Conservation (phyloP, 2,888 invertebrate species). For the Tubulanus polymorphus region DNA sequence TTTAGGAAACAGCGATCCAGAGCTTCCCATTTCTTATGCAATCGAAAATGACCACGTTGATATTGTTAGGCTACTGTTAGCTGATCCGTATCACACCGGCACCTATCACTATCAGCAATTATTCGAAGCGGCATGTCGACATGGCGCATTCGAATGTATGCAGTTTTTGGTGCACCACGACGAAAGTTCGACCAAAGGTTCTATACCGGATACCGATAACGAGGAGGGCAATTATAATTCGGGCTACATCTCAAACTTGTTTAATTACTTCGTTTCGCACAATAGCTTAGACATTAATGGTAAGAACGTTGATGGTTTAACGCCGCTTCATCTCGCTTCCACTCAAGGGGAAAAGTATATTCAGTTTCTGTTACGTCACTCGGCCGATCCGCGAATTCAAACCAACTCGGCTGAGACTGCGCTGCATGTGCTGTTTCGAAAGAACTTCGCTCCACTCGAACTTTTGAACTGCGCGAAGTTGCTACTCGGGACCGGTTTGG, state of each 20-base stretch:
- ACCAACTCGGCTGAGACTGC: constrained; percentile 66
- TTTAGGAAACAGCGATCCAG: constrained; percentile 29
- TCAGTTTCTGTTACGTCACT: constrained; percentile 57
- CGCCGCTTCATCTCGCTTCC: constrained; percentile 72
- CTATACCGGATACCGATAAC: background rate
- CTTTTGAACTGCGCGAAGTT: constrained; percentile 67
- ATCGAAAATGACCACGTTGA: constrained; percentile 40
- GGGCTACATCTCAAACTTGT: background rate
- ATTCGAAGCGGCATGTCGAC: constrained; percentile 57
- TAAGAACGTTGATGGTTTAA: constrained; percentile 64
- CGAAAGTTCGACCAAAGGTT: background rate
- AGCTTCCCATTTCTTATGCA: constrained; percentile 44
- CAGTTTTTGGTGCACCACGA: constrained; percentile 32
- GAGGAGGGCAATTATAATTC: background rate
- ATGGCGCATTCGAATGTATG: constrained; percentile 58
- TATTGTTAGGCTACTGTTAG: constrained; percentile 31
- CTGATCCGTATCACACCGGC: constrained; percentile 54
- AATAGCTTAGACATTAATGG: constrained; percentile 34
- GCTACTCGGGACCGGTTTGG: constrained; percentile 68
- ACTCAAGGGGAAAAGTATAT: constrained; percentile 69
- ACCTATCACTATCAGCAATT: constrained; percentile 14
- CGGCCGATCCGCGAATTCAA: constrained; percentile 68
- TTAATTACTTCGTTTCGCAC: constrained; percentile 1
- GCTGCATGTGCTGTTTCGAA: constrained; percentile 55
- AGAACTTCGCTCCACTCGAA: constrained; percentile 50